A percentile compares a stretch with the other conserved stretches of the same genome.
phyloP scores from a whole-genome alignment of 2,113 vertebrate species.

The Natator depressus region DNA sequence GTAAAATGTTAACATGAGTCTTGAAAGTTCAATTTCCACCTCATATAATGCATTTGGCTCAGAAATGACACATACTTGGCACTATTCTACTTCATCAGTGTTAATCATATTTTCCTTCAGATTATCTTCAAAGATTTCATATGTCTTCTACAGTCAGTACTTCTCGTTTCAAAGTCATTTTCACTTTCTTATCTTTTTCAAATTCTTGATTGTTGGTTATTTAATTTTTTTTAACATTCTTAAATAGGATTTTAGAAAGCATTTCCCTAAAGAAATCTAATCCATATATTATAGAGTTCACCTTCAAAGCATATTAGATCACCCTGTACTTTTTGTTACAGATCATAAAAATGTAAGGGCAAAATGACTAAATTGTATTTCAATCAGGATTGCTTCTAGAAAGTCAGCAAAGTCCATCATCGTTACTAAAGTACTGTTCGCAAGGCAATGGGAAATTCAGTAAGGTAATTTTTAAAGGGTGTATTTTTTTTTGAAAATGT shows the following conservation, averaged over 20 bases:
- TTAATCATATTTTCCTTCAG: constrained; percentile 67
- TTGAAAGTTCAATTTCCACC: constrained; percentile 66
- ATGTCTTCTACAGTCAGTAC: constrained; percentile 9
- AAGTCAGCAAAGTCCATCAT: constrained; percentile 57
- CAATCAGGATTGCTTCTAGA: constrained; percentile 46
- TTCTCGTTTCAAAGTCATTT: constrained; percentile 13
- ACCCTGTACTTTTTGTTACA: constrained; percentile 38
- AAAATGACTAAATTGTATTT: constrained; percentile 60
- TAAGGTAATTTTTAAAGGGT: constrained; percentile 45
- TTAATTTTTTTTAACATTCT: constrained; percentile 36
- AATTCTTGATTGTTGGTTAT: constrained; percentile 34
- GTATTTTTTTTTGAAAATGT: constrained; percentile 19
- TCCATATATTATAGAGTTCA: constrained; percentile 31
- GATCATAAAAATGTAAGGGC: constrained; percentile 49
- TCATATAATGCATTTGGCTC: constrained; percentile 46
- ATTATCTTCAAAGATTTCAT: constrained; percentile 47
- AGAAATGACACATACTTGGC: constrained; percentile 59
- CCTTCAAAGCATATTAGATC: constrained; percentile 55
- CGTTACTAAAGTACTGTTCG: constrained; percentile 40
- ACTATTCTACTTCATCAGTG: constrained; percentile 34
- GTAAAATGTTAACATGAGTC: constrained; percentile 61
- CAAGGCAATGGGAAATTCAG: constrained; percentile 45
- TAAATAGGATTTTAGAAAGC: constrained; percentile 48
- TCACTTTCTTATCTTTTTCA: constrained; percentile 53
- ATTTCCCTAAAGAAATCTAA: constrained; percentile 53